Evolutionary conservation across 2,797 vertebrate genomes (phyloP).

Genomic region (Australoheros facetus): DNA sequence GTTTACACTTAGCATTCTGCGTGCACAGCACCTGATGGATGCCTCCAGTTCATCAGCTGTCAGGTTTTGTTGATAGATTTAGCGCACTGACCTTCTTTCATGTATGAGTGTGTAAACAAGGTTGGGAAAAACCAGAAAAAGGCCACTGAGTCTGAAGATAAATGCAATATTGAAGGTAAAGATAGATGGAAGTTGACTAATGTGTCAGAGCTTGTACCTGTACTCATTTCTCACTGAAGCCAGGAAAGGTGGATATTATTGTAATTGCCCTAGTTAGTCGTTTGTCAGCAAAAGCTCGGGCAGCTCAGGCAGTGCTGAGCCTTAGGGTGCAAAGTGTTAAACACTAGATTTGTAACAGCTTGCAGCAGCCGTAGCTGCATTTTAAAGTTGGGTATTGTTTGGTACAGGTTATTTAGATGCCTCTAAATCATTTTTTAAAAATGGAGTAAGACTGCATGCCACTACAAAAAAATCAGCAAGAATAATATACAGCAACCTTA

Average conservation of each 20-base stretch:
- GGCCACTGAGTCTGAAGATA: constrained; percentile 31
- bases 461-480: fast-evolving
- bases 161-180: constrained; percentile 37
- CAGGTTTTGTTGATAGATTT: constrained; percentile 46
- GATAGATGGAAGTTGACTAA: constrained; percentile 55
- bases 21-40: constrained; percentile 42
- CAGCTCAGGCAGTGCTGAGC: constrained; percentile 48
- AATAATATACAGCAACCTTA: not conserved
- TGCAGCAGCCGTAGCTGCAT: constrained; percentile 25
- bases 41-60: constrained; percentile 50
- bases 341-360: constrained; percentile 44
- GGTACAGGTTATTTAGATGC: not conserved
- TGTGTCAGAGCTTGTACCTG: constrained; percentile 69
- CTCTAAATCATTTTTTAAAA: not conserved
- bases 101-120: constrained; percentile 50
- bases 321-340: constrained; percentile 43
- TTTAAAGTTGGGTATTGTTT: constrained; percentile 12
- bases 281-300: constrained; percentile 63
- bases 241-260: constrained; percentile 74
- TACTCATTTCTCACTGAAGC: constrained; percentile 58
- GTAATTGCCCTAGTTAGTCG: constrained; percentile 70
- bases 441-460: not conserved
- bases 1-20: constrained; percentile 45
- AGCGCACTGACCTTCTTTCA: constrained; percentile 43
- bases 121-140: constrained; percentile 21